Evolutionary conservation across 2,888 invertebrate genomes (phyloP), one percentile per base, ranked within the genome.

Genomic region (Lampropteryx suffumata): DNA sequence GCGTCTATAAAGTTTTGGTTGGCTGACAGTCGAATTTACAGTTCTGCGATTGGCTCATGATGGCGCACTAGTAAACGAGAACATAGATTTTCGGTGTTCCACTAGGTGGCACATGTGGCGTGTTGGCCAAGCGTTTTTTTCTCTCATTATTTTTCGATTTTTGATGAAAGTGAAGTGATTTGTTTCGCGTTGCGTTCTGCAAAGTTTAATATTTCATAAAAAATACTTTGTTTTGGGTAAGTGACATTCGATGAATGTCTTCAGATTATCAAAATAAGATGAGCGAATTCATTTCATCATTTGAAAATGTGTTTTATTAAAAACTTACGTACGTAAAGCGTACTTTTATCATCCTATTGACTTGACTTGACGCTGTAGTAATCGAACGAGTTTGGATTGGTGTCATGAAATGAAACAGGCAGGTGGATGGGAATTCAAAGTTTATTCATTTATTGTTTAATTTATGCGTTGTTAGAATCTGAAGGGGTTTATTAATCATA

Each of bases 61-160:
- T 1, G 12, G 7, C 5, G 1, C 0, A 6, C 12, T 10, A 1
- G 13, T 1, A 51, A 76, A 53, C 42, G 73, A 79, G 65, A 89
- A 82, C 84, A 61, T 28, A 34, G 48, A 53, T 60, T 81, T 79
- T 84, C 87, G 89, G 84, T 66, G 24, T 64, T 68, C 63, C 76
- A 49, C 71, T 71, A 78, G 76, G 60, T 73, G 76, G 82, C 75
- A 69, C 62, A 60, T 40, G 51, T 49, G 51, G 59, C 55, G 52
- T 81, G 90, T 84, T 84, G 89, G 84, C 66, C 67, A 82, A 75
- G 69, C 69, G 69, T 75, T 84, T 85, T 21, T 84, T 83, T 78
- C 73, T 61, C 64, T 76, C 85, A 85, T 79, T 79, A 76, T 74
- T 36, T 21, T 82, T 79, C 73, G 79, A 79, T 80, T 79, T 73